Base-by-base conservation (phyloP, 1,140 invertebrate species). In the Panagrolaimus sp. region DNA sequence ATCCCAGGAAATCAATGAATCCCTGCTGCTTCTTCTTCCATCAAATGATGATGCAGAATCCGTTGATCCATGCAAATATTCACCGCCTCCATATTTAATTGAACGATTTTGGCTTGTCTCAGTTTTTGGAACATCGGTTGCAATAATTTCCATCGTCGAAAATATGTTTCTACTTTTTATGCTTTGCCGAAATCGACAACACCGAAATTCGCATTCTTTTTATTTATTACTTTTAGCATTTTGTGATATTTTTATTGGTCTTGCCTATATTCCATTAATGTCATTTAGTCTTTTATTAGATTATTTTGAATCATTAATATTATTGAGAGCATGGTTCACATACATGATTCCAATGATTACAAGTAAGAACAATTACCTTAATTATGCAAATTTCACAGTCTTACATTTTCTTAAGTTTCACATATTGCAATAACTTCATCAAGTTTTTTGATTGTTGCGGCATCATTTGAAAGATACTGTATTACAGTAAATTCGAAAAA, bases 311-410 rank as follows among this genome's bases (percentile, higher is more conserved):
- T 77, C 76, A 0, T 67, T 73, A 1, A n/a, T 72, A 0, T 47
- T 80, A 12, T 26, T 70, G 21, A 21, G 67, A 68, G 75, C 46
- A 21, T 73, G 72, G 65, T 78, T 70, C 38, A 17, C 72, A 55
- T 78, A 78, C 43, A 78, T 78, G 76, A 63, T 74, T n/a, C 79
- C 77, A 5, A 73, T 81, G 68, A 82, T 80, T 63, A 80, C 79
- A 14, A 70, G 52, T 58, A 58, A 52, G 48, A 21, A 21, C 15
- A n/a, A 21, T 52, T 15, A n/a, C 0, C 48, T 15, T 52, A 21
- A n/a, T 1, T 1, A 14, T 12, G 26, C 48, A 14, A 12, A 12
- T 47, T 14, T 52, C 17, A 52, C 26, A n/a, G 14, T 52, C 21
- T 47, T 52, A 21, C n/a, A 21, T 52, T 14, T 28, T 21, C 28